These are phyloP conservation scores for Microplitis deprimator DNA, from an alignment of 2,888 invertebrate genomes.

Conservation along the genomic window DNA sequence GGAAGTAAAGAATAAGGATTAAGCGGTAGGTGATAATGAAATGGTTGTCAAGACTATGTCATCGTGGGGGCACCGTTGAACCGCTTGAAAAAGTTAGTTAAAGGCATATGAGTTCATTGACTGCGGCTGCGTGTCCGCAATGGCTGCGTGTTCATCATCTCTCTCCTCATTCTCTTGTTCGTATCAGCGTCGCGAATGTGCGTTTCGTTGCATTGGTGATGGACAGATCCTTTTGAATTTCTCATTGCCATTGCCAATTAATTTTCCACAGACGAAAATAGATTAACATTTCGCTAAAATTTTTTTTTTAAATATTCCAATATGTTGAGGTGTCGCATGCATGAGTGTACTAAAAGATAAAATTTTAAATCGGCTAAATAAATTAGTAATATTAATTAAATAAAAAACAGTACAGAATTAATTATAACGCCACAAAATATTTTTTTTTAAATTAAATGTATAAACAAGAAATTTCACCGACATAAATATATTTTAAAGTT, in stretches of 20 bases:
- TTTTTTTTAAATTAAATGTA: too few species aligned
- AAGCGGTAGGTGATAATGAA: slow-evolving; percentile 13
- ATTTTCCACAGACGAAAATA: slow-evolving; percentile 38
- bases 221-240: slow-evolving; percentile 43
- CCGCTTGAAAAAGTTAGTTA: slow-evolving; percentile 40
- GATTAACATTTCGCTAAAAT: slow-evolving; percentile 11
- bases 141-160: slow-evolving; percentile 33
- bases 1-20: not conserved
- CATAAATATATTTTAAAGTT: too few species aligned
- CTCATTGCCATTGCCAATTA: slow-evolving; percentile 44
- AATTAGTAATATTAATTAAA: too few species aligned
- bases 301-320: too few species aligned
- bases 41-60: slow-evolving; percentile 5
- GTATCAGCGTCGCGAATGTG: slow-evolving; percentile 27
- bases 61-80: slow-evolving; percentile 17
- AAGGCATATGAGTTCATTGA: slow-evolving; percentile 43
- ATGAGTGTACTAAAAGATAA: too few species aligned
- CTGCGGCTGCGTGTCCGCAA: slow-evolving; percentile 40
- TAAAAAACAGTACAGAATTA: too few species aligned
- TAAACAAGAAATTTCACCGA: too few species aligned
- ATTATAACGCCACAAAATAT: too few species aligned
- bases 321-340: too few species aligned
- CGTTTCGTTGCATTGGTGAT: slow-evolving; percentile 34
- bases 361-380: too few species aligned
- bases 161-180: slow-evolving; percentile 27